phyloP scores from a whole-genome alignment of 2,888 invertebrate species.

The Ormia ochracea region DNA sequence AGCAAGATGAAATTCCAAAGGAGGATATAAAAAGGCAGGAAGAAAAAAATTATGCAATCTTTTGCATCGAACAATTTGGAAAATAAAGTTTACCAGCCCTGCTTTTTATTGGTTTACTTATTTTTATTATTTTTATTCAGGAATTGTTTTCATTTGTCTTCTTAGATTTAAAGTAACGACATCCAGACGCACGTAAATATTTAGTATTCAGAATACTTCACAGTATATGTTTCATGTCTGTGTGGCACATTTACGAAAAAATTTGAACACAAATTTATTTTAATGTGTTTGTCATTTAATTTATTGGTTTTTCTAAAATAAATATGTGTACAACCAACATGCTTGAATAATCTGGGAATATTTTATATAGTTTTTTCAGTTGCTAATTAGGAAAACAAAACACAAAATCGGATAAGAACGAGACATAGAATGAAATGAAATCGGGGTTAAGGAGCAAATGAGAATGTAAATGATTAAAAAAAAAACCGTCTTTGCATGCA shows the following conservation, averaged over 20 bases:
- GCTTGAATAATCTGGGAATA: background rate
- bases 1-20: background rate
- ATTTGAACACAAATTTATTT: background rate
- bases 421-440: background rate
- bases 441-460: background rate
- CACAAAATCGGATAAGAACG: constrained; percentile 21
- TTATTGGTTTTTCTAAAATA: background rate
- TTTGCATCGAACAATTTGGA: no score
- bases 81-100: background rate
- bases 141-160: background rate
- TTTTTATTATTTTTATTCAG: background rate
- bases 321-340: constrained; percentile 13
- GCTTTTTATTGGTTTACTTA: background rate
- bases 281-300: background rate
- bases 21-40: background rate
- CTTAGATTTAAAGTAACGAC: background rate
- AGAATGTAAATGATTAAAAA: background rate
- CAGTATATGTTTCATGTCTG: background rate
- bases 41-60: no score
- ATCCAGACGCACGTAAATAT: no score
- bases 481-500: background rate
- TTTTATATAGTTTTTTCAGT: background rate
- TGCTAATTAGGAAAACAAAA: background rate
- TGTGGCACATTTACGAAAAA: constrained; percentile 5
- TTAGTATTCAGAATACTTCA: background rate